Percentiles rank a stretch among this genome's conserved stretches.
Conservation (phyloP, 2,888 invertebrate species). For the Lycocerus yunnanus region DNA sequence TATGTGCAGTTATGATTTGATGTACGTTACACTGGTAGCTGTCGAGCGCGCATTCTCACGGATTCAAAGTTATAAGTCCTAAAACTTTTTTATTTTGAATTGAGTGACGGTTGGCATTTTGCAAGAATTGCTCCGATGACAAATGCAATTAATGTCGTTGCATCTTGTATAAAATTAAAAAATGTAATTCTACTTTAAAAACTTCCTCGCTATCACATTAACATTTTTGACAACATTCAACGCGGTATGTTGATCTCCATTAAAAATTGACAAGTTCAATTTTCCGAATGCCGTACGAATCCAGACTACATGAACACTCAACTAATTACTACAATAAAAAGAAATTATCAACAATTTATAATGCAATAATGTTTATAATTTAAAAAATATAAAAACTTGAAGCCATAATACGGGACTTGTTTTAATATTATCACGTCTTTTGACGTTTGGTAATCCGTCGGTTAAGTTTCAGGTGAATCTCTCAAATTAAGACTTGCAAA, state of each 20-base stretch:
- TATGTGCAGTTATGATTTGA: conserved; percentile 42
- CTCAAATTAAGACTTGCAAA: not conserved
- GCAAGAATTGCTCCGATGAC: conserved; percentile 34
- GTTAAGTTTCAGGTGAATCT: not conserved
- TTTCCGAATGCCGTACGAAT: conserved; percentile 50
- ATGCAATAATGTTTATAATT: conserved; percentile 52
- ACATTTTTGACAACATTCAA: conserved; percentile 13
- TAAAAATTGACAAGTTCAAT: conserved; percentile 47
- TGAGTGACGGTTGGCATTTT: conserved; percentile 33
- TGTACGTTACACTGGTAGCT: conserved; percentile 41
- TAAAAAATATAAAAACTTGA: conserved; percentile 15
- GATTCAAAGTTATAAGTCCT: conserved; percentile 34
- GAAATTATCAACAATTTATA: conserved; percentile 52
- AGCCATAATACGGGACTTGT: conserved; percentile 3
- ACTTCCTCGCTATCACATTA: conserved; percentile 16
- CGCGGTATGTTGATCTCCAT: conserved; percentile 47
- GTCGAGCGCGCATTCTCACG: conserved; percentile 39
- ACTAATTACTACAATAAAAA: conserved; percentile 52
- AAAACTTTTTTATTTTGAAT: conserved; percentile 27
- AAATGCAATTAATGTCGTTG: conserved; percentile 34
- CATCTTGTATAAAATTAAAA: conserved; percentile 26
- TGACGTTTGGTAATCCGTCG: conserved; percentile 7
- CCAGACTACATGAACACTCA: conserved; percentile 45
- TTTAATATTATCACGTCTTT: not conserved
- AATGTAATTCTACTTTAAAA: conserved; percentile 8